A percentile compares a stretch with the other conserved stretches of the same genome.
phyloP scores from a whole-genome alignment of 2,888 invertebrate species.

The Phaonia tiefii region DNA sequence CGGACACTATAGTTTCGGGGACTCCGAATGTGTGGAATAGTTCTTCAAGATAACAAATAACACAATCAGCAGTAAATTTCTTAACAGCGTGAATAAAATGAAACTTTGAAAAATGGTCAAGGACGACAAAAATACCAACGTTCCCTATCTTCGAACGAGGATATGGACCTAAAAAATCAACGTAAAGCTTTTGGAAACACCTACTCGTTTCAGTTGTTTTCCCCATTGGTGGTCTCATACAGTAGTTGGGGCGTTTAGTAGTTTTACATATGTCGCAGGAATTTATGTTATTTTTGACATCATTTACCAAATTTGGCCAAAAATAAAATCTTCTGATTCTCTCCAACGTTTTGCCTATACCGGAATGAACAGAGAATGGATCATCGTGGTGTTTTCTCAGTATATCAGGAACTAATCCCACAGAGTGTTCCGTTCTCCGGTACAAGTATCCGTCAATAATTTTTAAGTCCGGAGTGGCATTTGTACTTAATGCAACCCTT shows the following conservation, averaged over 20 bases:
- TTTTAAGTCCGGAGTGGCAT: too few species aligned
- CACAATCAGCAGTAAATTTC: neutral
- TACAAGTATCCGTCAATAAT: too few species aligned
- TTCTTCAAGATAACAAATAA: neutral
- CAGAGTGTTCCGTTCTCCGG: conserved; percentile 7
- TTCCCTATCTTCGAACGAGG: neutral
- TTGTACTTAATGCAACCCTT: too few species aligned
- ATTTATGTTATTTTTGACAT: neutral
- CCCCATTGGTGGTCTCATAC: neutral
- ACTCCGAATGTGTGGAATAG: conserved; percentile 38
- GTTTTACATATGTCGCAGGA: neutral
- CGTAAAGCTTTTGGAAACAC: neutral
- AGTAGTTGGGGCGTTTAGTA: neutral
- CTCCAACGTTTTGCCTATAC: neutral
- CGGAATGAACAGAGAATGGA: neutral
- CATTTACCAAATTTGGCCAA: neutral
- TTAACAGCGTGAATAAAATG: neutral
- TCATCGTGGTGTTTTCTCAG: neutral
- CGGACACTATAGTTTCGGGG: neutral
- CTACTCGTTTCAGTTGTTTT: neutral
- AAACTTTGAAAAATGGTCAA: neutral
- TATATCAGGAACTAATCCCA: neutral
- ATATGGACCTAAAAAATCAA: neutral
- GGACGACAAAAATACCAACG: neutral
- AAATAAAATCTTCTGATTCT: neutral